These are phyloP conservation scores for Cygnus atratus DNA, from an alignment of 2,113 vertebrate species.

Conservation along the genomic window DNA sequence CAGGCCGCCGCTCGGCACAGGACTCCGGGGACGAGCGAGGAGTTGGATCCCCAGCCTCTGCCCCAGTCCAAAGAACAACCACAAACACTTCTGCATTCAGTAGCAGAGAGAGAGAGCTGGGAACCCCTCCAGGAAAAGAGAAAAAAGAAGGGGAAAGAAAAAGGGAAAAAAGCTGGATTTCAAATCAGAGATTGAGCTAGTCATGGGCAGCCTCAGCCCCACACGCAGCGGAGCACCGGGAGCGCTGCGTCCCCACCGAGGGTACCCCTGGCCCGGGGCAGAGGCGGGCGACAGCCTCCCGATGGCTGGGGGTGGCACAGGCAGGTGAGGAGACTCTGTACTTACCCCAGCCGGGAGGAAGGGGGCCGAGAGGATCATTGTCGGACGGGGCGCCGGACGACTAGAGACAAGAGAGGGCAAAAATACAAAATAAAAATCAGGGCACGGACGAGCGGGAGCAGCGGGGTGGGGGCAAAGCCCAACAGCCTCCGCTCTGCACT, in stretches of 20 bases:
- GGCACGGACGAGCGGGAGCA: neutral
- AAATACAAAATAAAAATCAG: slow-evolving; percentile 35
- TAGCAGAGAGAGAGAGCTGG: neutral
- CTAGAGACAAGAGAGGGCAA: slow-evolving; percentile 82
- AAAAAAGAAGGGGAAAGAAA: neutral
- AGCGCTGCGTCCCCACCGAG: neutral
- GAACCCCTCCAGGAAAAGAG: slow-evolving; percentile 3
- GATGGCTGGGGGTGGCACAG: fast-evolving
- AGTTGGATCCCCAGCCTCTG: neutral
- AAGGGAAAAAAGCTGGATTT: slow-evolving; percentile 6
- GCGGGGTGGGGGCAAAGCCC: fast-evolving
- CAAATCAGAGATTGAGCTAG: neutral
- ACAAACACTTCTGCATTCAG: slow-evolving; percentile 7
- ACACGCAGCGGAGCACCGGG: neutral
- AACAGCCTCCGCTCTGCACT: neutral
- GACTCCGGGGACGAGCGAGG: neutral
- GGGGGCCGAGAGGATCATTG: slow-evolving; percentile 92
- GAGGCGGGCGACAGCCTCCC: neutral
- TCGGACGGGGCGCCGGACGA: slow-evolving; percentile 85
- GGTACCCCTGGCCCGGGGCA: fast-evolving
- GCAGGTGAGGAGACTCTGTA: slow-evolving; percentile 30
- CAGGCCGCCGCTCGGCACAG: fast-evolving
- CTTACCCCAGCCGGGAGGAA: slow-evolving; percentile 99
- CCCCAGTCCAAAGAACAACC: neutral
- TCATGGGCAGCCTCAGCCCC: neutral